Evolutionary conservation across 1,140 invertebrate genomes (phyloP).

Genomic region (Drosophila nikananu): DNA sequence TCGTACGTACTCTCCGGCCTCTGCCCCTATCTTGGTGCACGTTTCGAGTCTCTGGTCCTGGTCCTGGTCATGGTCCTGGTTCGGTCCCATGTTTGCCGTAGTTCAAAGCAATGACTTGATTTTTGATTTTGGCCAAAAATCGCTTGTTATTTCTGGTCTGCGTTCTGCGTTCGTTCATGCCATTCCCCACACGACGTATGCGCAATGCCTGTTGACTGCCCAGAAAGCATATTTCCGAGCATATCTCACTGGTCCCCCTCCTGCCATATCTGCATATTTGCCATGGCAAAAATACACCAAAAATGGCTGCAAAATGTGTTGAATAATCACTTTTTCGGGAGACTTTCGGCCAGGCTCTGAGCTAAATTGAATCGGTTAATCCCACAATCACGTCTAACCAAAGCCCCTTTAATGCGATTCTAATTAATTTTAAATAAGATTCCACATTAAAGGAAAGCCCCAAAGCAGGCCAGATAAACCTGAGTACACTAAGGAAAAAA

Average conservation of each 20-base stretch:
- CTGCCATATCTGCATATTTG: constrained; percentile 30
- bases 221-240: constrained; percentile 33
- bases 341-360: background rate
- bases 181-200: constrained; percentile 24
- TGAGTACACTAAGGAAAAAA: background rate
- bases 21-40: constrained; percentile 2
- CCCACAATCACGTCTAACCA: constrained; percentile 10
- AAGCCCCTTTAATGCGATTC: constrained; percentile 28
- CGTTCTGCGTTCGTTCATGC: constrained; percentile 26
- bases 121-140: constrained; percentile 63
- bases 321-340: constrained; percentile 40
- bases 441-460: constrained; percentile 33
- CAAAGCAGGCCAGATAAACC: constrained; percentile 18
- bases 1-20: background rate
- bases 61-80: background rate
- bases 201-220: constrained; percentile 41
- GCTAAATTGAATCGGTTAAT: constrained; percentile 26
- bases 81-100: constrained; percentile 46
- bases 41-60: constrained; percentile 3
- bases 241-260: constrained; percentile 24
- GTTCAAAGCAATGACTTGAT: constrained; percentile 64
- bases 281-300: constrained; percentile 16
- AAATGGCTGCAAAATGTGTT: constrained; percentile 35
- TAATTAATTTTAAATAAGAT: constrained; percentile 52
- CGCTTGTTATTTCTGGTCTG: constrained; percentile 45